Percentiles rank a stretch among this genome's conserved stretches.
phyloP scores from a whole-genome alignment of 1,140 invertebrate genomes.

The Hylyphantes graminicola region DNA sequence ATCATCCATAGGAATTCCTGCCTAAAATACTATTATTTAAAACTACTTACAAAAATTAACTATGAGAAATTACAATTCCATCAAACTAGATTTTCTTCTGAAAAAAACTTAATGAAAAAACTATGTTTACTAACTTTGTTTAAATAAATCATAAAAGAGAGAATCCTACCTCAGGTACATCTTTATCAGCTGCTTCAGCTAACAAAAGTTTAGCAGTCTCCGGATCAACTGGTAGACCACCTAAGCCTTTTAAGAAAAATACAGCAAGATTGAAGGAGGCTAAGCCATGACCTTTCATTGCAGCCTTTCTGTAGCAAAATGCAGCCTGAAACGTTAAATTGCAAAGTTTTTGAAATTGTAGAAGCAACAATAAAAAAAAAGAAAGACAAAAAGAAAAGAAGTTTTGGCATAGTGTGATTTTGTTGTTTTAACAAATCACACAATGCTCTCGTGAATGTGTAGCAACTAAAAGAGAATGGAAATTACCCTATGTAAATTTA shows the following conservation, averaged over 20 bases:
- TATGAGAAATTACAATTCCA: background rate
- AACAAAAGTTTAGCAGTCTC: constrained; percentile 63
- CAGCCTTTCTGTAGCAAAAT: constrained; percentile 64
- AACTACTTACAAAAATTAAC: background rate
- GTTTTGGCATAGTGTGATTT: no score
- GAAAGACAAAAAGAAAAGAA: background rate
- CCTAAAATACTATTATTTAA: background rate
- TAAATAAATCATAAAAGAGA: background rate
- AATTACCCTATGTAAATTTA: constrained; percentile 64
- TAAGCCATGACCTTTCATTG: constrained; percentile 63
- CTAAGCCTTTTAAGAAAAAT: constrained; percentile 64
- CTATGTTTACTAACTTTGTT: background rate
- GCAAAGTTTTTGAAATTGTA: background rate
- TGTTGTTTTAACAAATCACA: no score
- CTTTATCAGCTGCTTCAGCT: constrained; percentile 64
- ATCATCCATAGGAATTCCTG: background rate
- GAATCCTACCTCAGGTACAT: constrained; percentile 64
- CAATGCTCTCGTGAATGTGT: no score
- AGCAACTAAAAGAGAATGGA: background rate
- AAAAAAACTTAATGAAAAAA: background rate
- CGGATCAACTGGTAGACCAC: constrained; percentile 62
- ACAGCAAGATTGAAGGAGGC: constrained; percentile 66
- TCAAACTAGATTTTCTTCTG: background rate
- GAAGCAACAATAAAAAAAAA: background rate
- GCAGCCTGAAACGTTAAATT: constrained; percentile 50